Percentiles rank a stretch among this genome's conserved stretches.
phyloP scores from a whole-genome alignment of 2,888 invertebrate genomes.

The Ischnura elegans region DNA sequence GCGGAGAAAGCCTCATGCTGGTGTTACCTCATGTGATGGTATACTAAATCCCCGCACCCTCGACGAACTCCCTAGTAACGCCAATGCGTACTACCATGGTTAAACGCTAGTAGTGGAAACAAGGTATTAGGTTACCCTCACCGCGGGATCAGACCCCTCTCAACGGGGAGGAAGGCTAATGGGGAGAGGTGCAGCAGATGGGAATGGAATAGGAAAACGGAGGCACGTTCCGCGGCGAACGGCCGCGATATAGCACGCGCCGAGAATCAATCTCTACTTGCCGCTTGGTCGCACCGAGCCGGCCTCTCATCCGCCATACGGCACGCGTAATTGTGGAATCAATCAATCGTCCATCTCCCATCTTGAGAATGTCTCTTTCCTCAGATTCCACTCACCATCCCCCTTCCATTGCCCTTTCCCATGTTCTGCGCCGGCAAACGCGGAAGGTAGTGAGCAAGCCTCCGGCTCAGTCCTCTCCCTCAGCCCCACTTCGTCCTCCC shows the following conservation, averaged over 20 bases:
- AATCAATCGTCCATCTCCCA: constrained; percentile 39
- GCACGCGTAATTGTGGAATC: constrained; percentile 49
- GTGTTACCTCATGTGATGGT: too few species aligned
- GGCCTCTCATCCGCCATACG: constrained; percentile 33
- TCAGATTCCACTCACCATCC: background rate
- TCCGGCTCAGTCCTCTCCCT: background rate
- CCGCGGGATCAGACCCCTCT: background rate
- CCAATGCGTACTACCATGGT: too few species aligned
- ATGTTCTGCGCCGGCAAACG: background rate
- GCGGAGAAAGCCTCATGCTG: too few species aligned
- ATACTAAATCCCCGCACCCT: too few species aligned
- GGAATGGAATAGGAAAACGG: too few species aligned
- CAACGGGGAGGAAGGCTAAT: background rate
- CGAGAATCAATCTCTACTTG: background rate
- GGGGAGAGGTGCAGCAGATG: too few species aligned
- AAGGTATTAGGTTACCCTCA: background rate
- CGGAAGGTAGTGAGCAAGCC: too few species aligned
- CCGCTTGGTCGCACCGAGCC: background rate
- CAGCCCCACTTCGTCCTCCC: background rate
- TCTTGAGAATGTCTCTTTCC: background rate
- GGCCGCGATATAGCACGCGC: constrained; percentile 4
- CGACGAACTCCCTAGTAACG: too few species aligned
- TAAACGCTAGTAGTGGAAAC: too few species aligned
- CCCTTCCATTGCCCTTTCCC: background rate
- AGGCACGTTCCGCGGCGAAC: background rate